Evolutionary conservation across 2,797 vertebrate genomes (phyloP).

Genomic region (Propithecus perrieri): DNA sequence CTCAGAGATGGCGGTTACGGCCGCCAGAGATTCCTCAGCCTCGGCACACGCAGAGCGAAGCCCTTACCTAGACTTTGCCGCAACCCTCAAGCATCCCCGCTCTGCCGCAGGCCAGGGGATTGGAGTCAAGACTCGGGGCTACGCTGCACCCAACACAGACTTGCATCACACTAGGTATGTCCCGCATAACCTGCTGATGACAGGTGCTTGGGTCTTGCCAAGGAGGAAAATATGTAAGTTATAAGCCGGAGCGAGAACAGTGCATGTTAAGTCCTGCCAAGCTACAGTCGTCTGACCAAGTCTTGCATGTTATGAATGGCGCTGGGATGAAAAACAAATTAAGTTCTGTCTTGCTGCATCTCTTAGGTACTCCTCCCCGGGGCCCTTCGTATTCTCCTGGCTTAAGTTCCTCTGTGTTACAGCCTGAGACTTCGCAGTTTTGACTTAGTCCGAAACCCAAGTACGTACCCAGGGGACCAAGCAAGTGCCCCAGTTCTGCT

Average conservation of each 20-base stretch:
- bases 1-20: background rate
- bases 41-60: background rate
- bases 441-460: background rate
- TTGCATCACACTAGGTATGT: background rate
- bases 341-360: background rate
- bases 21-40: background rate
- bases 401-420: background rate
- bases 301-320: background rate
- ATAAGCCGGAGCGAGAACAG: background rate
- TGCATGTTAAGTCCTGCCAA: slow-evolving; percentile 46
- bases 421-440: background rate
- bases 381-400: background rate
- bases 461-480: background rate
- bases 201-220: slow-evolving; percentile 21
- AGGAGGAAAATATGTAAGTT: slow-evolving; percentile 26
- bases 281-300: background rate
- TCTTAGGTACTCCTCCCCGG: background rate
- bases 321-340: background rate
- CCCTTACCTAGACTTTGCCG: background rate
- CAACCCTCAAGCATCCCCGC: background rate
- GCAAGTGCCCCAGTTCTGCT: background rate
- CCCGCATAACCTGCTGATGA: slow-evolving; percentile 6
- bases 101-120: background rate
- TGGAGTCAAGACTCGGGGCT: background rate
- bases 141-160: background rate